These are phyloP conservation scores for Tribolium madens DNA, from an alignment of 1,140 invertebrate genomes.

Conservation along the genomic window DNA sequence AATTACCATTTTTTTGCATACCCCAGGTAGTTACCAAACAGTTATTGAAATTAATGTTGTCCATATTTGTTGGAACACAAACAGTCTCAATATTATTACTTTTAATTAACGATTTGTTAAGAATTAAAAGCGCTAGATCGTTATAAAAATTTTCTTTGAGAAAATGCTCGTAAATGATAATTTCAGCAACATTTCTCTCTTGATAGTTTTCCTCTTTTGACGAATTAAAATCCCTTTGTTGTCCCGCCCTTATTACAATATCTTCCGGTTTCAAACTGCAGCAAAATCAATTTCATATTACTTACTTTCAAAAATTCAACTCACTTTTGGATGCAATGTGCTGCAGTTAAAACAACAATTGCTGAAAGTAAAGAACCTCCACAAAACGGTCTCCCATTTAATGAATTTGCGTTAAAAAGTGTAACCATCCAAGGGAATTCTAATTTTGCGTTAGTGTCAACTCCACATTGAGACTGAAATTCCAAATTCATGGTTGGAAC, in stretches of 20 bases:
- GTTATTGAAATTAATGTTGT: conserved; percentile 59
- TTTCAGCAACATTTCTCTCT: conserved; percentile 68
- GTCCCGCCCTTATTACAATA: conserved; percentile 74
- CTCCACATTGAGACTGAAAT: background rate
- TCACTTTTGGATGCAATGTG: conserved; percentile 70
- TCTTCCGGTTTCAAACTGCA: conserved; percentile 53
- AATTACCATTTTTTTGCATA: conserved; percentile 45
- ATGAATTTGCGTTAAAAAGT: conserved; percentile 51
- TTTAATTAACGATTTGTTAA: conserved; percentile 68
- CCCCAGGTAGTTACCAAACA: conserved; percentile 73
- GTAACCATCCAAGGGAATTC: conserved; percentile 73
- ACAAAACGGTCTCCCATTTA: conserved; percentile 29
- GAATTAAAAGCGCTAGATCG: conserved; percentile 75
- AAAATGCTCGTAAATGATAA: conserved; percentile 62
- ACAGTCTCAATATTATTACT: conserved; percentile 76
- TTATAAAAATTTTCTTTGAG: conserved; percentile 70
- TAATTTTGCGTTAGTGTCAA: conserved; percentile 53
- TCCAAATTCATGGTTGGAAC: conserved; percentile 11
- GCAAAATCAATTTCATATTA: background rate
- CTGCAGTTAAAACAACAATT: conserved; percentile 65
- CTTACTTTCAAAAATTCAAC: conserved; percentile 63
- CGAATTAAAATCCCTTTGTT: conserved; percentile 82
- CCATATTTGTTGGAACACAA: conserved; percentile 71
- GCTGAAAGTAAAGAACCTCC: conserved; percentile 67
- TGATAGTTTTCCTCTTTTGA: conserved; percentile 73